Evolutionary conservation across 92 coral and sea anemone genomes (phyloP).

Genomic region (Virgularia gustaviana): DNA sequence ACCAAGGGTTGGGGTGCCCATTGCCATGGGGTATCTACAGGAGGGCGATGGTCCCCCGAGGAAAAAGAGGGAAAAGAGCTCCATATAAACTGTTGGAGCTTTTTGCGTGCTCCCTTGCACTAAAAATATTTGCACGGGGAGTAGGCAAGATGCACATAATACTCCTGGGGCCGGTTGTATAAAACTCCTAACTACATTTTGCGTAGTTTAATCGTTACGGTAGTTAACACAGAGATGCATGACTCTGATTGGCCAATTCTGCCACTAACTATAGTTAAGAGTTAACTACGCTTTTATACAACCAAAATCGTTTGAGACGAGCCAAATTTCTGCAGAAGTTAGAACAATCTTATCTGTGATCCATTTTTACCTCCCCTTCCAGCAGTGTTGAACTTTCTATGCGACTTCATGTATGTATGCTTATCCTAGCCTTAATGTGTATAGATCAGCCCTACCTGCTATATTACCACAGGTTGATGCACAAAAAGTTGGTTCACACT

Average conservation of each 20-base stretch:
- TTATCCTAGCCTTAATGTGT: background rate
- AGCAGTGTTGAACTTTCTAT: conserved; percentile 9
- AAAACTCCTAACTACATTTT: too few relatives aligned
- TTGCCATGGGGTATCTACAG: conserved; percentile 45
- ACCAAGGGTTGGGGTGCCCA: conserved; percentile 55
- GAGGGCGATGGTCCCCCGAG: conserved; percentile 57
- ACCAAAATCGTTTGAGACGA: conserved; percentile 20
- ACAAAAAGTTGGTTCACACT: conserved; percentile 21
- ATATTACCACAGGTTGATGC: conserved; percentile 18
- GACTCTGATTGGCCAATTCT: too few relatives aligned
- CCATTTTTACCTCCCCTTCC: conserved; percentile 26
- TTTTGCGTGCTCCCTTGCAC: too few relatives aligned
- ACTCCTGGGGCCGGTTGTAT: conserved; percentile 24
- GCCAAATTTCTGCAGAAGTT: conserved; percentile 10
- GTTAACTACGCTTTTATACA: background rate
- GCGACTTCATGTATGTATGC: conserved; percentile 7
- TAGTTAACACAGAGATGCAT: too few relatives aligned
- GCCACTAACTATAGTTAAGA: conserved; percentile 6
- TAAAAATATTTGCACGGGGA: conserved; percentile 6
- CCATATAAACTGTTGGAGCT: conserved; percentile 60
- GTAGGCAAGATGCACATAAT: conserved; percentile 19
- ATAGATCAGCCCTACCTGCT: conserved; percentile 28
- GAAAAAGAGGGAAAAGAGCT: conserved; percentile 45
- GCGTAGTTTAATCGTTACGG: too few relatives aligned
- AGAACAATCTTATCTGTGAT: conserved; percentile 7